Conservation (phyloP, 1,140 invertebrate genomes). For the Chelonus insularis region DNA sequence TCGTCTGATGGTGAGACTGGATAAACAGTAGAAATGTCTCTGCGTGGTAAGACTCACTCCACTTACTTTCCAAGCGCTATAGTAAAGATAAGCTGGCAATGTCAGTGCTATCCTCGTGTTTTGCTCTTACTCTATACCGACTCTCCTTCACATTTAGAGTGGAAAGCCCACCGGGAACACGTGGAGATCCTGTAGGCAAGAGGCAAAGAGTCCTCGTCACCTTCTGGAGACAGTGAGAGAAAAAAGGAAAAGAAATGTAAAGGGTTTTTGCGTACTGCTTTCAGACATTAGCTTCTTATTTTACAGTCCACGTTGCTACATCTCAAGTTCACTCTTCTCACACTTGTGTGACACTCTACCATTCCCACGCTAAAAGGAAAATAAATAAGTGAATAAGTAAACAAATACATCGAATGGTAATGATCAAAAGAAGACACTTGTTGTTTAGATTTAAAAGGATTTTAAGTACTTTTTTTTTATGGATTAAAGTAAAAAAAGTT, state of each 20-base stretch:
- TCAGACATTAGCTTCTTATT: conserved; percentile 2
- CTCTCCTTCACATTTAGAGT: too few species aligned
- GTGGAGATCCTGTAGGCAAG: neutral
- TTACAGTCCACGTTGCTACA: neutral
- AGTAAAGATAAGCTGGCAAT: neutral
- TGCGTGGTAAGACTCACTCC: neutral
- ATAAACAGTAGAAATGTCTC: conserved; percentile 17
- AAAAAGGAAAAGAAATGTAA: conserved; percentile 19
- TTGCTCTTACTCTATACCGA: neutral
- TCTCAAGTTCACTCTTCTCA: conserved; percentile 5
- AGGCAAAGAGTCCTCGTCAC: neutral
- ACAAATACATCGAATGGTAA: neutral
- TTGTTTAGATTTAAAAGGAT: neutral
- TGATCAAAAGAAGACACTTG: neutral
- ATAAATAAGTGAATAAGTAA: neutral
- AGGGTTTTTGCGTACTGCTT: conserved; percentile 3
- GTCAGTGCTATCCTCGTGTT: neutral
- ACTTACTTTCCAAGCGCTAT: neutral
- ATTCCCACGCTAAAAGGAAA: conserved; percentile 2
- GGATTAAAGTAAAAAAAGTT: too few species aligned
- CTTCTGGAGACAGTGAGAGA: conserved; percentile 18
- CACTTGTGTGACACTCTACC: conserved; percentile 9
- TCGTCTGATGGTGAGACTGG: conserved; percentile 15
- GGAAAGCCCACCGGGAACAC: conserved; percentile 18
- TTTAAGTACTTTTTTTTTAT: neutral